Conservation (phyloP, 2,888 invertebrate genomes). For the Pachymerium ferrugineum region DNA sequence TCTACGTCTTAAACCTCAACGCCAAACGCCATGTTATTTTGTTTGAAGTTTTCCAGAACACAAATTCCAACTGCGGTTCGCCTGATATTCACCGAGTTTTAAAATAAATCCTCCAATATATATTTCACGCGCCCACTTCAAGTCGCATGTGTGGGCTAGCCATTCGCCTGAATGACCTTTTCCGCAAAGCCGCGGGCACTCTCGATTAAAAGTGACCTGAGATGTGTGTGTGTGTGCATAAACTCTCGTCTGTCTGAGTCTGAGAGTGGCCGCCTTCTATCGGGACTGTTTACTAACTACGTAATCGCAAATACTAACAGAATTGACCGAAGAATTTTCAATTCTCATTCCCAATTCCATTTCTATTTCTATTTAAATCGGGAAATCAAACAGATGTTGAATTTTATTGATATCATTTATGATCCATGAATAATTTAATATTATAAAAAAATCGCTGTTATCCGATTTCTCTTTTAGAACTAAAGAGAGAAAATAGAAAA, state of each 20-base stretch:
- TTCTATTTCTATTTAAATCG: neutral
- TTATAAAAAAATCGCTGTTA: too few relatives aligned
- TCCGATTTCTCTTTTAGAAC: too few relatives aligned
- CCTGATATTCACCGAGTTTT: neutral
- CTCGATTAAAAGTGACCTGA: neutral
- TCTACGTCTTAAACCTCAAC: neutral
- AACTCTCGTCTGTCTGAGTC: neutral
- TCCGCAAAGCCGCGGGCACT: neutral
- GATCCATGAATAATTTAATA: too few relatives aligned
- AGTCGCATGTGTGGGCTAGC: slow-evolving; percentile 3
- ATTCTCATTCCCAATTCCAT: neutral
- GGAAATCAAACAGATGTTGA: neutral
- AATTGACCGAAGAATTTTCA: neutral
- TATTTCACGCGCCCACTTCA: slow-evolving; percentile 16
- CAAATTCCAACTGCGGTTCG: neutral
- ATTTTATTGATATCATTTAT: too few relatives aligned
- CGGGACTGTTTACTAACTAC: slow-evolving; percentile 14
- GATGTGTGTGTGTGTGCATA: neutral
- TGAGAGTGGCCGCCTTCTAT: neutral
- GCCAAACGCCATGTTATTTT: neutral
- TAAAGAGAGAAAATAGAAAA: too few relatives aligned
- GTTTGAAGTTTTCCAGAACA: neutral
- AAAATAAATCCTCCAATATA: neutral
- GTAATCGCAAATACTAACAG: neutral
- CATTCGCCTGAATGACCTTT: slow-evolving; percentile 20